Evolutionary conservation across 2,888 invertebrate species (phyloP), one percentile per base, ranked within the genome.

Genomic region (Temnothorax rugatulus): DNA sequence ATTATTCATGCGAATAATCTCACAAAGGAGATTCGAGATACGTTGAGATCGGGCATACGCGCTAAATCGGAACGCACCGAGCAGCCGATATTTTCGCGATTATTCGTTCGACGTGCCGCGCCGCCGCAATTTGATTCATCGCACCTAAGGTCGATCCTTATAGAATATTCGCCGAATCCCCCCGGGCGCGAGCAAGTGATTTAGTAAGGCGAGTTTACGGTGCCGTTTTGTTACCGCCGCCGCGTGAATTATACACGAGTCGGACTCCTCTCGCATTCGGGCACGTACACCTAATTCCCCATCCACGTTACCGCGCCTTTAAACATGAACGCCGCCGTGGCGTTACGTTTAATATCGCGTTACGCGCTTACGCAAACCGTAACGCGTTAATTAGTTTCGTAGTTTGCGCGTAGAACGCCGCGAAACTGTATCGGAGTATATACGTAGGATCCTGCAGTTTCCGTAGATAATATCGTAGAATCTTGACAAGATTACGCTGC

Each of bases 231-330:
- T 89, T 88, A 84, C 52, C 73, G 52, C 61, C 50, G 54, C 52
- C 50, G 82, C 83, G 79, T 87, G 85, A 89, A 89, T 89, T 88
- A 84, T 84, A 83, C 77, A 85, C 85, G 34, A 64, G 76, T 61
- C 44, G 8, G 44, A 68, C 38, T 57, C 52, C 44, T 68, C 68
- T 52, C 52, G 79, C 71, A 66, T 50, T 77, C 57, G 47, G 82
- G 79, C 83, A 83, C 61, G 77, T 50, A 71, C 68, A 61, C 29
- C 38, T 66, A 79, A 29, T 44, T 34, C 29, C 54, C 47, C 44
- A 38, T 57, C 52, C 69, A 29, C 25, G 21, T 54, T 50, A 41
- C 21, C 73, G 21, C 59, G 18, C 25, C 71, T 73, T 81, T 44
- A 76, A 64, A 76, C 76, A 64, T 64, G 64, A 74, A 54, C 63